phyloP scores from a whole-genome alignment of 2,888 invertebrate genomes.

The Microdon myrmicae region DNA sequence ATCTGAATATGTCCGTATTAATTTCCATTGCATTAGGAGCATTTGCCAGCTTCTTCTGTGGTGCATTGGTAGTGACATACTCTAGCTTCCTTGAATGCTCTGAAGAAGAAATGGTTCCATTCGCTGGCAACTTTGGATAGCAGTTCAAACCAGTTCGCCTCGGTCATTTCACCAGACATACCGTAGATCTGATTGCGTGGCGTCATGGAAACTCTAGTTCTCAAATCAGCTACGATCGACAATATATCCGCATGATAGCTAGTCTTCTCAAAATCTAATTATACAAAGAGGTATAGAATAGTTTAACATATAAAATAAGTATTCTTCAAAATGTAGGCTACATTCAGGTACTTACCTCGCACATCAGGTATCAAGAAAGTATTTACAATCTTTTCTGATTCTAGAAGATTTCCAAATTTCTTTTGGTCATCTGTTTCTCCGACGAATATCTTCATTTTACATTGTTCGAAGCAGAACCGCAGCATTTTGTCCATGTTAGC shows the following conservation, averaged over 20 bases:
- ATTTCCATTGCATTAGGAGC: no score
- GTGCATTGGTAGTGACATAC: constrained; percentile 27
- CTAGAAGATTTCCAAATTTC: constrained; percentile 44
- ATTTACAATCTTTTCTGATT: constrained; percentile 55
- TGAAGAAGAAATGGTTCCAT: constrained; percentile 59
- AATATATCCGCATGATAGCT: constrained; percentile 54
- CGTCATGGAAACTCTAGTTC: constrained; percentile 60
- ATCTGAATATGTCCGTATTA: no score
- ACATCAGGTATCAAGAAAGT: constrained; percentile 57
- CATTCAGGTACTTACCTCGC: constrained; percentile 40
- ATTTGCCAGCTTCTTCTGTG: no score
- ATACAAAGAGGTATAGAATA: no score
- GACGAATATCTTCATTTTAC: constrained; percentile 57
- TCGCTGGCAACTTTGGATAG: constrained; percentile 55
- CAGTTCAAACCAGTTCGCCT: constrained; percentile 60
- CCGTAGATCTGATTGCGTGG: constrained; percentile 58
- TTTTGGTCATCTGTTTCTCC: constrained; percentile 56
- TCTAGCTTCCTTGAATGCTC: constrained; percentile 56
- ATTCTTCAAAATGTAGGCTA: not conserved
- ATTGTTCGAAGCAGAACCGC: constrained; percentile 56
- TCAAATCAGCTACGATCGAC: constrained; percentile 55
- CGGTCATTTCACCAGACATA: constrained; percentile 56
- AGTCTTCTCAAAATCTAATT: no score
- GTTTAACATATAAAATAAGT: not conserved
- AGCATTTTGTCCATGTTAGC: constrained; percentile 59